Evolutionary conservation across 2,888 invertebrate genomes (phyloP).

Genomic region (Hesperia comma): DNA sequence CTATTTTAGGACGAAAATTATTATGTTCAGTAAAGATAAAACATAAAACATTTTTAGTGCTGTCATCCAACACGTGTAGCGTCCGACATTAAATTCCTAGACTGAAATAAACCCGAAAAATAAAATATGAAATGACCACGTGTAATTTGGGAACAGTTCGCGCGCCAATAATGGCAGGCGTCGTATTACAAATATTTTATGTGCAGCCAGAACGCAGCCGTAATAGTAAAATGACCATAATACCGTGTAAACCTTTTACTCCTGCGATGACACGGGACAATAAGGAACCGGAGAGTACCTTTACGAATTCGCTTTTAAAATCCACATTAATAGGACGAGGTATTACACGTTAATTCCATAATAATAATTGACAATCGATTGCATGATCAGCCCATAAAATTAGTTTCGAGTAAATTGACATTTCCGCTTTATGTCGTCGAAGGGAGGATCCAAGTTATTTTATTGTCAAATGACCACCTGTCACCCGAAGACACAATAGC

Average conservation of each 20-base stretch:
- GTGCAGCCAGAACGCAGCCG: constrained; percentile 69
- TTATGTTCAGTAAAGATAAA: constrained; percentile 5
- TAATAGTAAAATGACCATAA: constrained; percentile 77
- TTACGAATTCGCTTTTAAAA: constrained; percentile 13
- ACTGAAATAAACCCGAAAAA: constrained; percentile 11
- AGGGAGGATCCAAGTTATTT: constrained; percentile 37
- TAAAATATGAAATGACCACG: constrained; percentile 27
- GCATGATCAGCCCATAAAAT: constrained; percentile 43
- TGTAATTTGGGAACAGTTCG: constrained; percentile 22
- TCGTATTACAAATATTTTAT: constrained; percentile 66
- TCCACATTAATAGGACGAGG: neutral
- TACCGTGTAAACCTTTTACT: constrained; percentile 65
- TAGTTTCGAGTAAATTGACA: constrained; percentile 44
- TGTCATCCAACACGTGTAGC: neutral
- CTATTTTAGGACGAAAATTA: neutral
- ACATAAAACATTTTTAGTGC: constrained; percentile 2
- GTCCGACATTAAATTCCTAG: constrained; percentile 9
- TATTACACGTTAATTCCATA: constrained; percentile 18
- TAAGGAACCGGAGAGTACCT: constrained; percentile 46
- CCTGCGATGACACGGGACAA: constrained; percentile 53
- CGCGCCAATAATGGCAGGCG: constrained; percentile 46
- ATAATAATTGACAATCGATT: constrained; percentile 37
- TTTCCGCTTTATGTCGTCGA: constrained; percentile 45
- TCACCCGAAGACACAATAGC: constrained; percentile 43
- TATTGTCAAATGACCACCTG: constrained; percentile 58